These are phyloP conservation scores for Epizoanthus rinbou DNA, from an alignment of 92 coral and sea anemone genomes.

Conservation along the genomic window DNA sequence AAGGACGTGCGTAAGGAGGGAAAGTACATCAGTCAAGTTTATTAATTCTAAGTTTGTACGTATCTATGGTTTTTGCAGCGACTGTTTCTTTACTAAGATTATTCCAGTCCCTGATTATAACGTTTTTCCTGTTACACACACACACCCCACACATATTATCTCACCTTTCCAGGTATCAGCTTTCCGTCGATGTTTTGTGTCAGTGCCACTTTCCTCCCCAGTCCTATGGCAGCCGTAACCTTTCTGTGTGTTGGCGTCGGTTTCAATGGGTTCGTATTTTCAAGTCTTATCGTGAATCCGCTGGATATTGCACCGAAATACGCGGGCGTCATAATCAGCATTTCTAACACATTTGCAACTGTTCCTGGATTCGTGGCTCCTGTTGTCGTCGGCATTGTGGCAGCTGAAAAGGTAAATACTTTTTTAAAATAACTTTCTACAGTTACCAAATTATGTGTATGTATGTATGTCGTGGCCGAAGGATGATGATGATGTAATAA, in stretches of 20 bases:
- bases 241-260: conserved; percentile 16
- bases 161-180: not conserved
- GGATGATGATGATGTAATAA: too few species aligned
- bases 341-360: conserved; percentile 9
- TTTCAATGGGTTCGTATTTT: conserved; percentile 7
- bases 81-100: too few species aligned
- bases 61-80: too few species aligned
- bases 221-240: conserved; percentile 2
- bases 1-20: too few species aligned
- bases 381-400: not conserved
- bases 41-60: too few species aligned
- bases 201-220: conserved; percentile 11
- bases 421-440: too few species aligned
- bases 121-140: too few species aligned
- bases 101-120: too few species aligned
- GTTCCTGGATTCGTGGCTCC: conserved; percentile 14
- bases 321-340: conserved; percentile 6
- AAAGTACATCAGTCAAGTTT: too few species aligned
- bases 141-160: too few species aligned
- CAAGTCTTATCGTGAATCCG: conserved; percentile 18
- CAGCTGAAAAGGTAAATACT: conserved; percentile 2
- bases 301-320: conserved; percentile 11
- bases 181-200: conserved; percentile 28
- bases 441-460: too few species aligned
- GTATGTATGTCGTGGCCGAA: too few species aligned